Conservation (phyloP, 2,888 invertebrate genomes). For the Aethes cnicana region DNA sequence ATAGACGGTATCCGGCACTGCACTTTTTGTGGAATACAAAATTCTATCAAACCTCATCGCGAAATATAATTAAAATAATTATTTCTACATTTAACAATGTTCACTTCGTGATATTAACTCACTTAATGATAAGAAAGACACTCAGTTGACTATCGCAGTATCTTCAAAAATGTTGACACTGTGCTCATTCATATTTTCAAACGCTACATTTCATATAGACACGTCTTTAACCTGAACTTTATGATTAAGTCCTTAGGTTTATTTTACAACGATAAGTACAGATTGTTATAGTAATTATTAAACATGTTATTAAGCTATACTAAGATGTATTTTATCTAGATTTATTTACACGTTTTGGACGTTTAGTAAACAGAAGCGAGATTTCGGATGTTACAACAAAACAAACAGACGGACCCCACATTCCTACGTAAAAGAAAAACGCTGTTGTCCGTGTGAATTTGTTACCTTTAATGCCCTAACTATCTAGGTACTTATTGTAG, state of each 20-base stretch:
- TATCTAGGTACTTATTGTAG: no score
- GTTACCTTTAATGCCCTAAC: no score
- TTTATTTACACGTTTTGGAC: slow-evolving; percentile 5
- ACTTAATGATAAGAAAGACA: slow-evolving; percentile 11
- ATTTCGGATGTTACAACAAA: not conserved
- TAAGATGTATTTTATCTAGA: slow-evolving; percentile 6
- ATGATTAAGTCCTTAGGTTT: not conserved
- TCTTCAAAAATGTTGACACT: slow-evolving; percentile 15
- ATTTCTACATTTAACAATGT: not conserved
- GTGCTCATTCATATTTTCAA: not conserved
- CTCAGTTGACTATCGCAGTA: slow-evolving; percentile 3
- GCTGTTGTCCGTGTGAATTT: no score
- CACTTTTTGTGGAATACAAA: slow-evolving; percentile 13
- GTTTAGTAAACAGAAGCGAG: slow-evolving; percentile 4
- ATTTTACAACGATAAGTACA: not conserved
- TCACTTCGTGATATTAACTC: not conserved
- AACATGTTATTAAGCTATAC: not conserved
- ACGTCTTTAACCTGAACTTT: not conserved
- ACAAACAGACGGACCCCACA: no score
- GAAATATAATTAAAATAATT: not conserved
- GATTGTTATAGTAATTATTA: not conserved
- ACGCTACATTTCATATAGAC: no score
- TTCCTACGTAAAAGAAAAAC: no score
- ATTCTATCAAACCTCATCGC: slow-evolving; percentile 20
- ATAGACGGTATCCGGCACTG: slow-evolving; percentile 23